These are phyloP conservation scores for Cynoglossus semilaevis DNA, from an alignment of 2,113 vertebrate species.

Conservation along the genomic window DNA sequence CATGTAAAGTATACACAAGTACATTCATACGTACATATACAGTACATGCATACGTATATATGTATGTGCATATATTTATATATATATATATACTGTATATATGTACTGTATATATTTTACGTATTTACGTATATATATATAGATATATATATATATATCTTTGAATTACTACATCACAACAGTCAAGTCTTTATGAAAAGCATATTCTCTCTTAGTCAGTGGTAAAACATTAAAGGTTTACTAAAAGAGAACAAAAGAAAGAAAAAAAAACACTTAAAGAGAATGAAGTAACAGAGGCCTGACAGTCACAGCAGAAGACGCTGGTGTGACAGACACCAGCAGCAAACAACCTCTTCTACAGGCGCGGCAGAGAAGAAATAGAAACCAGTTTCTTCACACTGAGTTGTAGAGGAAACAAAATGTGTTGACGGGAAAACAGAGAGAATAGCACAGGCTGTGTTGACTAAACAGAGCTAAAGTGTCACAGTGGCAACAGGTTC, in stretches of 20 bases:
- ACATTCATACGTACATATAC: too few relatives aligned
- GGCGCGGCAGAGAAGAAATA: conserved; percentile 60
- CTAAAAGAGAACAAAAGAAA: neutral
- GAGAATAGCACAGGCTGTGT: conserved; percentile 84
- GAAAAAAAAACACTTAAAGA: neutral
- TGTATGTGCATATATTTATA: too few relatives aligned
- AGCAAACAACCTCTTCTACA: conserved; percentile 50
- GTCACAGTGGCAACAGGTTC: conserved; percentile 79
- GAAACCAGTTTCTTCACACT: conserved; percentile 74
- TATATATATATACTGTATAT: too few relatives aligned
- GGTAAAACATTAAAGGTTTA: too few relatives aligned
- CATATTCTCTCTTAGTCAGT: too few relatives aligned
- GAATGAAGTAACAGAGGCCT: neutral
- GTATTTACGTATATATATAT: too few relatives aligned
- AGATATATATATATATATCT: too few relatives aligned
- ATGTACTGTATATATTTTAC: too few relatives aligned
- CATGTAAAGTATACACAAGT: too few relatives aligned
- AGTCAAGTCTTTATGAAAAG: too few relatives aligned
- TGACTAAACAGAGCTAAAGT: conserved; percentile 87
- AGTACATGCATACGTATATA: too few relatives aligned
- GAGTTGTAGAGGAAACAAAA: conserved; percentile 77
- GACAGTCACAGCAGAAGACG: conserved; percentile 11
- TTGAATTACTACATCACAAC: too few relatives aligned
- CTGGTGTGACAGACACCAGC: neutral
- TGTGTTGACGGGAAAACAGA: conserved; percentile 81